phyloP scores from a whole-genome alignment of 2,113 vertebrate species.

The Odobenus rosmarus region DNA sequence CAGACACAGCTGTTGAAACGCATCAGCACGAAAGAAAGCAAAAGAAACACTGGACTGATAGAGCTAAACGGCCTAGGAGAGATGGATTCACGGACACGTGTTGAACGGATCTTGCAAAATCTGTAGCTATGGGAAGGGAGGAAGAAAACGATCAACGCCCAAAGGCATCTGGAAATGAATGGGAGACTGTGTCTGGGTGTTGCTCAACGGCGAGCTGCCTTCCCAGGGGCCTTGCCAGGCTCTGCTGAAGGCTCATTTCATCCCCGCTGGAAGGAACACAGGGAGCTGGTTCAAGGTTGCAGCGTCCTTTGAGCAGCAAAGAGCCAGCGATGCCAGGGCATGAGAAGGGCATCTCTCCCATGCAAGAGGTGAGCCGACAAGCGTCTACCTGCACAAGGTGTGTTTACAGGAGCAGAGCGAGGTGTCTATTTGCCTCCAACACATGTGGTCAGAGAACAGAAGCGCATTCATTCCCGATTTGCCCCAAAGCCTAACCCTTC shows the following conservation, averaged over 20 bases:
- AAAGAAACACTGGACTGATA: background rate
- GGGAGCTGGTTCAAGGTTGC: conserved; percentile 39
- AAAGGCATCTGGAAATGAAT: conserved; percentile 76
- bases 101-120: conserved; percentile 63
- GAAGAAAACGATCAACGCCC: conserved; percentile 67
- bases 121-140: conserved; percentile 34
- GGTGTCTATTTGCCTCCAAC: conserved; percentile 65
- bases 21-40: background rate
- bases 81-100: background rate
- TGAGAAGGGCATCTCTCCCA: conserved; percentile 67
- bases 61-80: background rate
- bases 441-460: conserved; percentile 77
- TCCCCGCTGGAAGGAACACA: conserved; percentile 42
- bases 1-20: background rate
- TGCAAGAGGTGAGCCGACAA: conserved; percentile 65
- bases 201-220: conserved; percentile 71
- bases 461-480: conserved; percentile 67
- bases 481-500: conserved; percentile 63
- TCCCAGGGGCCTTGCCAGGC: conserved; percentile 72
- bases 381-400: conserved; percentile 73
- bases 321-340: conserved; percentile 54
- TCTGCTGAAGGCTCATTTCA: conserved; percentile 61
- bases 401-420: conserved; percentile 65
- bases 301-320: conserved; percentile 52
- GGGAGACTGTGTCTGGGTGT: conserved; percentile 53